Percentiles rank a stretch among this genome's conserved stretches.
Evolutionary conservation across 1,140 invertebrate genomes (phyloP).

Genomic region (Nilaparvata lugens): DNA sequence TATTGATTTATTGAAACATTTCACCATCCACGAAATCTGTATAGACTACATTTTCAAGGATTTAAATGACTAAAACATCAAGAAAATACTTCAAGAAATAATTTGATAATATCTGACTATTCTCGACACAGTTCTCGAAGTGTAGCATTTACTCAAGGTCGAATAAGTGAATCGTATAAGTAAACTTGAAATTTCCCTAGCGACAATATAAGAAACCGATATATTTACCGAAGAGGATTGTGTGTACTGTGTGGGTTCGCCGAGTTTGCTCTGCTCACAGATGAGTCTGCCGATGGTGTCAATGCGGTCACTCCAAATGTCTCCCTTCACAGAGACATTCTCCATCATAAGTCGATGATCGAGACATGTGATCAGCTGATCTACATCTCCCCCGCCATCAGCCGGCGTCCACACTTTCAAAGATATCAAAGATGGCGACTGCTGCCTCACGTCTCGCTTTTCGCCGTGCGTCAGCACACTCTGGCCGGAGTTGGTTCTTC

Average conservation of each 20-base stretch:
- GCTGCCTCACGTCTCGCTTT: not conserved
- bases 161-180: not conserved
- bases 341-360: not conserved
- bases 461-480: conserved; percentile 40
- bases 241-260: not conserved
- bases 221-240: not conserved
- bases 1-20: no score
- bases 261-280: not conserved
- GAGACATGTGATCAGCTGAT: no score
- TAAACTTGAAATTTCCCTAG: not conserved
- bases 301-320: not conserved
- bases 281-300: not conserved
- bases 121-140: no score
- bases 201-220: no score
- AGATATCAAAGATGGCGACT: no score
- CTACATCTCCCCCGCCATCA: no score
- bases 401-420: no score
- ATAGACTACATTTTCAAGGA: no score
- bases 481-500: conserved; percentile 43
- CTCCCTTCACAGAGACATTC: not conserved
- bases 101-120: no score
- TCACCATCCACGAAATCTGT: no score
- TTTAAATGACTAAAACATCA: no score
- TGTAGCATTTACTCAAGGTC: conserved; percentile 2
- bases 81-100: no score